These are phyloP conservation scores for Prunella fulvescens DNA, from an alignment of 2,113 vertebrate species.

Conservation along the genomic window DNA sequence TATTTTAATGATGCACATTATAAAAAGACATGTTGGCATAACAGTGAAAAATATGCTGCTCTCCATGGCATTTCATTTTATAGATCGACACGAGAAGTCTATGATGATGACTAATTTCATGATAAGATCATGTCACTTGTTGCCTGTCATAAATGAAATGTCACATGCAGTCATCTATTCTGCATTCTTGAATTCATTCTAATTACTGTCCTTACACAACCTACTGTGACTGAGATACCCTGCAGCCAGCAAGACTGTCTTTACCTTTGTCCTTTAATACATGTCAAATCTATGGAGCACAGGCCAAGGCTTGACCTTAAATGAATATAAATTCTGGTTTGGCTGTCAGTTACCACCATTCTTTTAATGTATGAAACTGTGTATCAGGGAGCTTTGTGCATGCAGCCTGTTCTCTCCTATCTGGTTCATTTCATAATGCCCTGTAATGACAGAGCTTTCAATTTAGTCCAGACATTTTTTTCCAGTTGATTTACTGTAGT, in stretches of 20 bases:
- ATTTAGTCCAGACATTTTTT: conserved; percentile 18
- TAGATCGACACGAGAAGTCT: neutral
- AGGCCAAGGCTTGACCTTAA: neutral
- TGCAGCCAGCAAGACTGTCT: neutral
- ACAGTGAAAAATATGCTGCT: neutral
- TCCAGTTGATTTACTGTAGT: conserved; percentile 42
- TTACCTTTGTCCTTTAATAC: conserved; percentile 9
- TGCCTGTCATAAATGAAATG: conserved; percentile 39
- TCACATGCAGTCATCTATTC: neutral
- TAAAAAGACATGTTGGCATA: conserved; percentile 18
- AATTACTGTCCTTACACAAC: conserved; percentile 23
- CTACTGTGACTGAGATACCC: neutral
- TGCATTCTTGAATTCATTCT: conserved; percentile 25
- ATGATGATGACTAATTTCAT: conserved; percentile 20
- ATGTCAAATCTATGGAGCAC: neutral
- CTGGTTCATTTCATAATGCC: neutral
- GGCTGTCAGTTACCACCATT: neutral
- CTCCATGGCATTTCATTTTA: neutral
- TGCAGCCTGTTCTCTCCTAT: neutral
- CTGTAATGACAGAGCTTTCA: neutral
- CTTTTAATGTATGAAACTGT: neutral
- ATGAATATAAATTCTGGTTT: neutral
- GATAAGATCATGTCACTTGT: conserved; percentile 23
- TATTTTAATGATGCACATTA: conserved; percentile 41
- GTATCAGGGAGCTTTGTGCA: neutral